Base-by-base conservation (phyloP, 2,797 vertebrate species). In the Okamejei kenojei region DNA sequence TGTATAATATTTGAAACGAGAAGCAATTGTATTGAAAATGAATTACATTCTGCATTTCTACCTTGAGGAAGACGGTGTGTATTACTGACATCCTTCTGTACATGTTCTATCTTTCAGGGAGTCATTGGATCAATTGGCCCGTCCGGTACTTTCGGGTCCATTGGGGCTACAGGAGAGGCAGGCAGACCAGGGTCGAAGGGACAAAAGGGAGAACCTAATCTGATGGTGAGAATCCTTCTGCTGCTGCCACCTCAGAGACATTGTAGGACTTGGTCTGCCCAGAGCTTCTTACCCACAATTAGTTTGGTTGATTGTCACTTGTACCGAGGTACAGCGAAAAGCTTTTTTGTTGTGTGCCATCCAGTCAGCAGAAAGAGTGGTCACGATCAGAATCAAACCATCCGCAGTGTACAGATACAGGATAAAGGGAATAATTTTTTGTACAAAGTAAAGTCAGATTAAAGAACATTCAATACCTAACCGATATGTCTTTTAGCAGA, bases 201-300 rank as follows among this genome's bases (percentile, higher is more conserved):
- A 86, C 96, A 96, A 79, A 98, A 97, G 94, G 98, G 98, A 65
- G 95, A 96, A 93, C 94, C 95, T 79, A 98, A 97, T 94, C 95
- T 97, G 65, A 94, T 96, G 97, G 98, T 97, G 94, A 97, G 96
- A 95, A 95, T 90, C 23, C 23, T 38, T 90, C n/a, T n/a, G 17
- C 82, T 65, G 29, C 19, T 86, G 13, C 13, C 19, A 2, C 29
- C 15, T 88, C 7, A 19, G 9, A 61, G 26, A 15, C n/a, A 35
- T 68, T 32, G 29, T 88, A 7, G n/a, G 84, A 3, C 17, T 88
- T 88, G 81, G 61, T 84, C 45, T 63, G 54, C 29, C 29, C 29
- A 63, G 26, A 63, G 58, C 58, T 63, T 2, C 45, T 45, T 4
- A 45, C 45, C 45, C 45, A 45, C 45, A 45, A 45, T 45, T 45